Base-by-base conservation (phyloP, 2,888 invertebrate genomes). In the Rosalia funebris region DNA sequence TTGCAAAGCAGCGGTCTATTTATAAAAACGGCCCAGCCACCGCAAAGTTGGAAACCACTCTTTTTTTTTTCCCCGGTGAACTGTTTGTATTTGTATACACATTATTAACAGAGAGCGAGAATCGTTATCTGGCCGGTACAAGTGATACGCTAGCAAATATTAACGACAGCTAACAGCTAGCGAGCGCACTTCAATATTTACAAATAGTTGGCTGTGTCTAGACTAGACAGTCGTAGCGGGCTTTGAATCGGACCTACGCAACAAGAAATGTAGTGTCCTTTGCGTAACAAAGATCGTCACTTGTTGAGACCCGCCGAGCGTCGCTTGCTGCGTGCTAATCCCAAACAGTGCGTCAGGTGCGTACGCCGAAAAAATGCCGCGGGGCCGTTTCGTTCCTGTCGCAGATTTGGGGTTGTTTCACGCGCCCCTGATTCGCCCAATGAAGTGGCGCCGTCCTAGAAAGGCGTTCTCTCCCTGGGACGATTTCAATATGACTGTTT, bases 201-300 rank as follows among this genome's bases (percentile, higher is more conserved):
- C 70, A 68, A 68, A 70, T 70, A 70, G 66, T 65, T 63, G 62
- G 61, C 66, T 53, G 63, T 44, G 68, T 69, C 70, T 70, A 70
- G 70, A 70, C 70, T 53, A 53, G 53, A 52, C 41, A 39, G 50
- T 45, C 45, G 45, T 14, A 20, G 14, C 25, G 37, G 17, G 39
- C 32, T 11, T n/a, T 50, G 55, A 44, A 59, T 64, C 58, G 65
- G 71, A 70, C 71, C 71, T 71, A 71, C 71, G 69, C 71, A 71
- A 71, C 69, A 69, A 63, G 55, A 53, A 60, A 63, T 61, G 63
- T 54, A 69, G 71, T 71, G 69, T 45, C 69, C 66, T 54, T 17
- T 32, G 52, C 50, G 53, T 53, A 42, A 42, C 53, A 31, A 31
- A 25, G 25, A 17, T 17, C 41, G 53, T 53, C 53, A 53, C 53